These are phyloP conservation scores for Cylindroiulus punctatus DNA, from an alignment of 2,888 invertebrate genomes.

Conservation along the genomic window DNA sequence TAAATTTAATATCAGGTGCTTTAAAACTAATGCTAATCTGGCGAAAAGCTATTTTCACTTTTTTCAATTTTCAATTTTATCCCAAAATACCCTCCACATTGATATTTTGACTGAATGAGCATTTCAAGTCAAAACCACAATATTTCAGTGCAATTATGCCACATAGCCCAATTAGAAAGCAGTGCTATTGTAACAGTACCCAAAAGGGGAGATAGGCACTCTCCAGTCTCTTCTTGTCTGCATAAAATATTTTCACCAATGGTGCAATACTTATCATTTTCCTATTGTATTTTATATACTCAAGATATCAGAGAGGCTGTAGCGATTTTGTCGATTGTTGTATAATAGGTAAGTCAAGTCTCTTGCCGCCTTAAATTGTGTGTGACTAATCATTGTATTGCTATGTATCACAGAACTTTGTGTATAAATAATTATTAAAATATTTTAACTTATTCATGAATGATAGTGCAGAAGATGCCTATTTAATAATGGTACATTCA, in stretches of 20 bases:
- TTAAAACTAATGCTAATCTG: too few relatives aligned
- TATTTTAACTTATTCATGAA: slow-evolving; percentile 43
- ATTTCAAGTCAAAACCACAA: too few relatives aligned
- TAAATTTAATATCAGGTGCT: neutral
- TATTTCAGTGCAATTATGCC: too few relatives aligned
- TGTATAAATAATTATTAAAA: slow-evolving; percentile 3
- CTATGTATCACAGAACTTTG: neutral
- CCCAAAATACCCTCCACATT: too few relatives aligned
- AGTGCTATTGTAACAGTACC: neutral
- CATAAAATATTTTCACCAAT: neutral
- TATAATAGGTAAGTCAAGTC: neutral
- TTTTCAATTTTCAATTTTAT: too few relatives aligned
- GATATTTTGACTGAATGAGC: too few relatives aligned
- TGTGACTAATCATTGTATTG: neutral
- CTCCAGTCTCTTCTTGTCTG: neutral
- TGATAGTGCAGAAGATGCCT: neutral
- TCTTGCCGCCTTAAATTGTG: neutral
- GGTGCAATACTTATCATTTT: slow-evolving; percentile 2
- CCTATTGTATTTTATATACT: slow-evolving; percentile 5
- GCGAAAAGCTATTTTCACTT: too few relatives aligned
- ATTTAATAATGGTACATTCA: neutral
- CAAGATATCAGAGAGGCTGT: slow-evolving; percentile 16
- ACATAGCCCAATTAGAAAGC: too few relatives aligned
- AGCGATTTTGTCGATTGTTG: slow-evolving; percentile 1
- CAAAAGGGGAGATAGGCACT: neutral